Evolutionary conservation across 2,113 vertebrate species (phyloP), one percentile per base, ranked within the genome.

Genomic region (Ivindomyrus marchei): DNA sequence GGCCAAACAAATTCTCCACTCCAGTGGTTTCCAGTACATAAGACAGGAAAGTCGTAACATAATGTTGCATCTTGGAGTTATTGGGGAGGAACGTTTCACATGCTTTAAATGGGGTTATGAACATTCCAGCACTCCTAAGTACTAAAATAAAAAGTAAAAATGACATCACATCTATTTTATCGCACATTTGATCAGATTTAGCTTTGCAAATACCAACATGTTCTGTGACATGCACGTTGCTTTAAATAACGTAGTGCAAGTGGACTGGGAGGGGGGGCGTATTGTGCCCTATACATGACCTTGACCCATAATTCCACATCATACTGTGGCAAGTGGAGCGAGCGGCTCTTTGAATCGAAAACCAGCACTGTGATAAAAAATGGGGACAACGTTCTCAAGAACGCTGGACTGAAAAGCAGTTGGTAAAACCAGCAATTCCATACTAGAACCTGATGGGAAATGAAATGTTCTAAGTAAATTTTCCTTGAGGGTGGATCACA

Each of bases 401-500:
- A 87, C 87, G 87, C 36, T 90, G 90, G 45, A 89, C 85, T 89
- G 74, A 47, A 50, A 49, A 90, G 42, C 53, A 70, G 52, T 85
- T 84, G 87, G 90, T 88, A 90, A 77, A 90, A 89, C 89, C 90
- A 88, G 85, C 70, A 91, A 91, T 88, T 89, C 89, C 56, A 91
- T 92, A 91, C 91, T 92, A 92, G 91, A 93, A 90, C 91, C 92
- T 92, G 90, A 93, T 92, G 83, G 90, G 88, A 90, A 91, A 92
- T 92, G 93, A 91, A 70, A 92, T 92, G 89, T 90, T 94, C 92
- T 91, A 89, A 88, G 70, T 91, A 85, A 42, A 93, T 94, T 92
- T 90, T 90, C 66, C 93, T 91, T 8, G 90, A 93, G 93, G 93
- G 85, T 91, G 92, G 83, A 93, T 92, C 90, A 92, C 91, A 90